A percentile compares a stretch with the other conserved stretches of the same genome.
These are phyloP conservation scores for Pangasius krempfi DNA, from an alignment of 2,797 vertebrate species.

Conservation along the genomic window DNA sequence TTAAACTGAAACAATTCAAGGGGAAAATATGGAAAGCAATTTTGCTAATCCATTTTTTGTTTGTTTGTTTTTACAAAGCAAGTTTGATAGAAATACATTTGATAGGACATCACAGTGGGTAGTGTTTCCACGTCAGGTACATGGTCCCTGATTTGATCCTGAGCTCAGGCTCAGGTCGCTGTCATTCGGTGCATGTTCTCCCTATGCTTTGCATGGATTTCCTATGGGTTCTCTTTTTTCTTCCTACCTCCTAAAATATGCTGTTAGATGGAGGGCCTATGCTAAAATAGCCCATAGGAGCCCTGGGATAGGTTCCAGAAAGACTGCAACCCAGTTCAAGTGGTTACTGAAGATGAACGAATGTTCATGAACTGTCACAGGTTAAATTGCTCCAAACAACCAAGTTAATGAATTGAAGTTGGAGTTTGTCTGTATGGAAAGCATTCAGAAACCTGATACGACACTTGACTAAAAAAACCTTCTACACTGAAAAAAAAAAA, in stretches of 20 bases:
- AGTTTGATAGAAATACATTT: neutral
- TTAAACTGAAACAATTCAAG: neutral
- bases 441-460: neutral
- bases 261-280: neutral
- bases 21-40: neutral
- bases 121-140: neutral
- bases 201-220: neutral
- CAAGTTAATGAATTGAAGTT: neutral
- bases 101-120: neutral
- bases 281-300: too few relatives aligned
- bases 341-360: neutral
- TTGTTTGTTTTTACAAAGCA: neutral
- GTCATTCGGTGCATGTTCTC: neutral
- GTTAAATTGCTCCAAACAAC: neutral
- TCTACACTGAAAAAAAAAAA: neutral
- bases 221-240: neutral
- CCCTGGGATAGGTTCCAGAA: neutral
- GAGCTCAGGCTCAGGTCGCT: neutral
- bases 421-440: neutral
- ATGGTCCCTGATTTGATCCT: neutral
- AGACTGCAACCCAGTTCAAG: neutral
- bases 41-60: neutral
- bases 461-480: neutral
- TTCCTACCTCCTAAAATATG: neutral
- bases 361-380: neutral